A percentile compares a stretch with the other conserved stretches of the same genome.
These are phyloP conservation scores for Dicaeum eximium DNA, from an alignment of 2,113 vertebrate species.

Conservation along the genomic window DNA sequence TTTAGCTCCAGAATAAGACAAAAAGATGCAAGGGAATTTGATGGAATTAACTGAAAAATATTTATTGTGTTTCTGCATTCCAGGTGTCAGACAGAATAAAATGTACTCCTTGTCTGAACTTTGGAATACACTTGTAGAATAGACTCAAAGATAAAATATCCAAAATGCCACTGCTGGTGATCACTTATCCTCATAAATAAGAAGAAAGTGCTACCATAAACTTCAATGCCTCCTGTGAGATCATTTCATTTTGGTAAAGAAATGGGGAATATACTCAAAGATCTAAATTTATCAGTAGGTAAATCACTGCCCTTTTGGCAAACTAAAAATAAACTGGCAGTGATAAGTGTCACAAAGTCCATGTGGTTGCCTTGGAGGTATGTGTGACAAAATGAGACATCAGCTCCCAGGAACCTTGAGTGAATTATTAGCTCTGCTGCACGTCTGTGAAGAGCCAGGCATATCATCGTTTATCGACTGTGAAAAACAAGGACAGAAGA, in stretches of 20 bases:
- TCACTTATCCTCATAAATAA: neutral
- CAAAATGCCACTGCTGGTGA: neutral
- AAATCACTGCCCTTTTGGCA: neutral
- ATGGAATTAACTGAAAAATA: neutral
- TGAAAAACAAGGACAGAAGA: neutral
- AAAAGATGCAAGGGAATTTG: neutral
- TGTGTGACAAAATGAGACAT: neutral
- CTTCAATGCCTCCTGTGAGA: neutral
- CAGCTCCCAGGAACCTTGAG: neutral
- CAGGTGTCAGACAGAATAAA: neutral
- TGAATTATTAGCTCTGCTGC: conserved; percentile 4
- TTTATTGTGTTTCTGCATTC: neutral
- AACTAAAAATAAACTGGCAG: conserved; percentile 37
- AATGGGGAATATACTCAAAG: neutral
- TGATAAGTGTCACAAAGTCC: neutral
- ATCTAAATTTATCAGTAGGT: neutral
- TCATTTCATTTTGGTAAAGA: neutral
- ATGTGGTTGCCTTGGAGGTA: neutral
- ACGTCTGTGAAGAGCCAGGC: neutral
- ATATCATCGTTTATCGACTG: neutral
- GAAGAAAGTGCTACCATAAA: neutral
- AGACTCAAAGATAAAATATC: neutral
- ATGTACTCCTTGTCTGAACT: neutral
- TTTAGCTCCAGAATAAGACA: neutral
- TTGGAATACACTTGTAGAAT: neutral